Percentiles rank a stretch among this genome's conserved stretches.
Conservation (phyloP, 2,888 invertebrate species). For the Conomelus anceps region DNA sequence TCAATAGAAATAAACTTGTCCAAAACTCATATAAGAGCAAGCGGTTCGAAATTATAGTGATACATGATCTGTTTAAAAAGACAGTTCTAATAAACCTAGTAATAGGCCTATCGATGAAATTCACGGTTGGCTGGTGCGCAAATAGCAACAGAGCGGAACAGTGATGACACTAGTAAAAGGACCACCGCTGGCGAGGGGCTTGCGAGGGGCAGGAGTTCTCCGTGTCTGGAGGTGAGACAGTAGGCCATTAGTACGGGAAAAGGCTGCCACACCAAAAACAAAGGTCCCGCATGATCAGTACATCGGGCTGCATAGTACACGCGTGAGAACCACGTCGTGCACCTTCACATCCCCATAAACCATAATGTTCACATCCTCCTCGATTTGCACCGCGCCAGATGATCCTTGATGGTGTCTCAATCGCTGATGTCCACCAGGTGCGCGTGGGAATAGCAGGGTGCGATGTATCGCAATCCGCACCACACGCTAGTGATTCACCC, state of each 20-base stretch:
- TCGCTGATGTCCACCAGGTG: slow-evolving; percentile 5
- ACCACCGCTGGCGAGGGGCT: neutral
- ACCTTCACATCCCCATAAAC: neutral
- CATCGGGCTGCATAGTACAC: neutral
- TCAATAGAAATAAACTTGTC: no score
- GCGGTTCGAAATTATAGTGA: no score
- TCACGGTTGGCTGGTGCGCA: neutral
- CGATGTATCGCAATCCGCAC: neutral
- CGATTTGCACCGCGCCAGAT: neutral
- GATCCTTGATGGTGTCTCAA: neutral
- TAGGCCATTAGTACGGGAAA: neutral
- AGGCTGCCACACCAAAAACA: neutral
- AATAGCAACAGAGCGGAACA: neutral
- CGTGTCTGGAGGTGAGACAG: neutral
- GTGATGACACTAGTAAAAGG: neutral
- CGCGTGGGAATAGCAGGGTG: neutral
- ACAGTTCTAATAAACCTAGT: no score
- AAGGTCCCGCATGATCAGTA: neutral
- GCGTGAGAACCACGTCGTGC: neutral
- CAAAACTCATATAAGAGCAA: no score
- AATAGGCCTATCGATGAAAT: no score
- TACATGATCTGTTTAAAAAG: neutral
- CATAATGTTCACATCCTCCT: neutral
- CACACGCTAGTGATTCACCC: neutral
- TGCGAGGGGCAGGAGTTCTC: neutral